Evolutionary conservation across 2,113 vertebrate species (phyloP), one percentile per base, ranked within the genome.

Genomic region (Thamnaconus septentrionalis): DNA sequence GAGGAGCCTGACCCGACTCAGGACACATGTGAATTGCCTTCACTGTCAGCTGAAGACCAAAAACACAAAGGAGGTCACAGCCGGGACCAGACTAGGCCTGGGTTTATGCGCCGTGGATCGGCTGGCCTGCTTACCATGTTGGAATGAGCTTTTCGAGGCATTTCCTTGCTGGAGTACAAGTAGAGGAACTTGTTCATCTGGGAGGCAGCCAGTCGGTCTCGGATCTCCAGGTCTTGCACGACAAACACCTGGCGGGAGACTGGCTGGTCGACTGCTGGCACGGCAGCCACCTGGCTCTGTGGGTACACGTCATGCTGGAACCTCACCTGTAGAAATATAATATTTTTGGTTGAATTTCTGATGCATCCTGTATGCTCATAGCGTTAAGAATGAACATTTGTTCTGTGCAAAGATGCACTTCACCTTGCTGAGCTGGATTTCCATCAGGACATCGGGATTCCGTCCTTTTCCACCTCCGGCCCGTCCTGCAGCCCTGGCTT

Each of bases 171-270:
- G 12, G 95, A 95, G 71, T 97, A 98, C 53, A 98, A 91, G 69
- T 98, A 96, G 11, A 99, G 92, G 81, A 99, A 99, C 83, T 99
- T 99, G 82, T 99, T 99, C 96, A 99, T 98, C 69, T 98, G 96
- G 9, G 97, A 99, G 0, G 95, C 93, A 43, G 96, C 96, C 85
- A 99, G 90, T 5, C 97, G 92, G 81, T 99, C 97, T 62, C 96
- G 92, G 7, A 99, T 97, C 75, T 99, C 97, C 49, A 99, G 90
- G 63, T 99, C 97, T 79, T 99, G 97, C 66, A 99, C 96, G 1
- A 94, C 80, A 74, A 98, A 95, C 76, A 96, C 92, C 83, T 98
- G 97, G 6, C 97, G 92, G 31, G 97, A 98, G 44, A 95, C 94
- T 0, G 94, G 95, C 78, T 94, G 93, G 52, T 98, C 97, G 18